Percentiles rank a stretch among this genome's conserved stretches.
Evolutionary conservation across 2,888 invertebrate genomes (phyloP).

Genomic region (Coenonympha glycerion): DNA sequence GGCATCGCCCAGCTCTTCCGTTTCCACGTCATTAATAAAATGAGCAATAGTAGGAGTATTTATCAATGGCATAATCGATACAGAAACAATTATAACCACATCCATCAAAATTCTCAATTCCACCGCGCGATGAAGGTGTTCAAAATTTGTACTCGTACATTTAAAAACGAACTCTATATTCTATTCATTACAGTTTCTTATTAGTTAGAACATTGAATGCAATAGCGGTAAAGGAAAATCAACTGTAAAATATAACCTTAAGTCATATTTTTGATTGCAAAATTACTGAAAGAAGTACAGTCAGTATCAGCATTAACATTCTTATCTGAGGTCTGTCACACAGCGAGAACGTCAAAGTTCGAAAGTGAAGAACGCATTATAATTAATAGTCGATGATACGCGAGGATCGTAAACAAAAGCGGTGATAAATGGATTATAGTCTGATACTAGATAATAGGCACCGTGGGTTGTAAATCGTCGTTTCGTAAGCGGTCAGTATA

Average conservation of each 20-base stretch:
- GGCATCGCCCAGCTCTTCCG: conserved; percentile 67
- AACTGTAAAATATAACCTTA: conserved; percentile 31
- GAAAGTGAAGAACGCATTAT: conserved; percentile 72
- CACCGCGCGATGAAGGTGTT: conserved; percentile 46
- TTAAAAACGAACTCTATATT: conserved; percentile 38
- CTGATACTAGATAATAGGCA: conserved; percentile 70
- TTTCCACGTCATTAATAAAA: conserved; percentile 75
- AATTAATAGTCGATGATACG: conserved; percentile 76
- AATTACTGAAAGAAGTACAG: conserved; percentile 40
- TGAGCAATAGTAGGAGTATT: conserved; percentile 75
- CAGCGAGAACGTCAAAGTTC: conserved; percentile 74
- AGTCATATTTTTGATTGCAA: conserved; percentile 38
- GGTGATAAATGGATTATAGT: conserved; percentile 73
- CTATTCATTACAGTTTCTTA: conserved; percentile 38
- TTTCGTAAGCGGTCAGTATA: conserved; percentile 69
- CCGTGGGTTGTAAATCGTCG: conserved; percentile 68
- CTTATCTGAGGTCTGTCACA: conserved; percentile 75
- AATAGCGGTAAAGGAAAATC: conserved; percentile 19
- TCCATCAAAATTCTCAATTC: conserved; percentile 72
- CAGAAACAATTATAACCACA: conserved; percentile 76
- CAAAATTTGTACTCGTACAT: conserved; percentile 35
- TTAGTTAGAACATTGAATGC: conserved; percentile 25
- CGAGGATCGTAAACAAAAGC: conserved; percentile 75
- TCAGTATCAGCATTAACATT: conserved; percentile 70
- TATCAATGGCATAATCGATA: conserved; percentile 77